Base-by-base conservation (phyloP, 2,888 invertebrate genomes). In the Neoaliturus tenellus region DNA sequence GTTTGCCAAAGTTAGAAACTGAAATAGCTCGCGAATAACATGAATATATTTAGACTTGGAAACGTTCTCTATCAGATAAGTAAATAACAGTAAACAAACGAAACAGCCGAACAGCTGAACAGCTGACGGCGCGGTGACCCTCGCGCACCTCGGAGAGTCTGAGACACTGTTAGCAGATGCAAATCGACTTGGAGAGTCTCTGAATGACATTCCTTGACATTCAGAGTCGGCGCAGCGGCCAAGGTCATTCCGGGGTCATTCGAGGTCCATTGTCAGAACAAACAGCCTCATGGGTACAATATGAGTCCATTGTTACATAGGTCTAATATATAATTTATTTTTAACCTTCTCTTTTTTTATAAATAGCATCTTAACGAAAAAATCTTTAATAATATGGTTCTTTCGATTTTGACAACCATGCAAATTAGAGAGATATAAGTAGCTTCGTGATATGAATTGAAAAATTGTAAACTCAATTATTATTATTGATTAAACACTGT, bases 151-250 rank as follows among this genome's bases (percentile, higher is more conserved):
- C 62, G 62, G 31, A n/a, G n/a, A n/a, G n/a, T n/a, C n/a, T n/a
- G 62, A 51, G 23, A 51, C 20, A 23, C 51, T 51, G 51, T 62
- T 62, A 62, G 28, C 62, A 62, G 28, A 62, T 62, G 62, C 62
- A 62, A 62, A 62, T 62, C 25, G 31, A 31, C 62, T 28, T 20
- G 23, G 55, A 28, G 62, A 58, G 58, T 12, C 28, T 5, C 62
- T 62, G 62, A 62, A 62, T 62, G 62, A 62, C 62, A 62, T 62
- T 62, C 62, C 51, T 51, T 51, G 51, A 62, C 62, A 62, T 51
- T 51, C 51, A 51, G 51, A 51, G 23, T 23, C 51, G 51, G 5
- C 51, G 51, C n/a, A n/a, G 14, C 51, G 62, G 62, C 31, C 62
- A 62, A 62, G 62, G 62, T 62, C 28, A 62, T 20, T 28, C 3